Evolutionary conservation across 2,888 invertebrate genomes (phyloP).

Genomic region (Athripsodes cinereus): DNA sequence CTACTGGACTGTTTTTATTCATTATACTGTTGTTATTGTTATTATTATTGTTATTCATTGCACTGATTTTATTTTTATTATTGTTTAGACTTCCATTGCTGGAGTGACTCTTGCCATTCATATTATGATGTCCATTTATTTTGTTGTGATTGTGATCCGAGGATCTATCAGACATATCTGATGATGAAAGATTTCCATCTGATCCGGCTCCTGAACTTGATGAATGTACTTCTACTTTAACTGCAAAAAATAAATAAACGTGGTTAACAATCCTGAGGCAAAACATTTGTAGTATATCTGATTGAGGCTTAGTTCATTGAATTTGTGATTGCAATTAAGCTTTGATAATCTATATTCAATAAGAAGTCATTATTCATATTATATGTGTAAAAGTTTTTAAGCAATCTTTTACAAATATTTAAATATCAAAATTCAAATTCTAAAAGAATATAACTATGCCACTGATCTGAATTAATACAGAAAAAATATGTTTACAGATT

Average conservation of each 20-base stretch:
- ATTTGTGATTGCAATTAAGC: no score
- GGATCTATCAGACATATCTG: conserved; percentile 47
- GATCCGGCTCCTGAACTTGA: conserved; percentile 59
- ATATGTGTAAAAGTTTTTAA: no score
- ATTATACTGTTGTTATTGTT: neutral
- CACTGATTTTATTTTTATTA: neutral
- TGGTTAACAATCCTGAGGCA: no score
- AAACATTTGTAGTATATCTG: no score
- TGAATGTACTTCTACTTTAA: conserved; percentile 85
- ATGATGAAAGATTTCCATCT: conserved; percentile 56
- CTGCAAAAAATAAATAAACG: conserved; percentile 47
- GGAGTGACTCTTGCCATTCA: conserved; percentile 36
- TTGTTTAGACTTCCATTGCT: conserved; percentile 9
- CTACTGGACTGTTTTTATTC: conserved; percentile 34
- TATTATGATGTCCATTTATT: conserved; percentile 39
- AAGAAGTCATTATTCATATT: no score
- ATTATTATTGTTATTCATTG: neutral
- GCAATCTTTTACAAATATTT: no score
- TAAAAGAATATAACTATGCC: no score
- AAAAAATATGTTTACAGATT: no score
- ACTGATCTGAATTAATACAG: no score
- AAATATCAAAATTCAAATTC: no score
- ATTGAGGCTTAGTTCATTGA: no score
- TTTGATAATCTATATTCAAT: no score
- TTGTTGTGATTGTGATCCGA: conserved; percentile 32